Percentiles rank a stretch among this genome's conserved stretches.
Evolutionary conservation across 2,797 vertebrate genomes (phyloP).

Genomic region (Carapus acus): DNA sequence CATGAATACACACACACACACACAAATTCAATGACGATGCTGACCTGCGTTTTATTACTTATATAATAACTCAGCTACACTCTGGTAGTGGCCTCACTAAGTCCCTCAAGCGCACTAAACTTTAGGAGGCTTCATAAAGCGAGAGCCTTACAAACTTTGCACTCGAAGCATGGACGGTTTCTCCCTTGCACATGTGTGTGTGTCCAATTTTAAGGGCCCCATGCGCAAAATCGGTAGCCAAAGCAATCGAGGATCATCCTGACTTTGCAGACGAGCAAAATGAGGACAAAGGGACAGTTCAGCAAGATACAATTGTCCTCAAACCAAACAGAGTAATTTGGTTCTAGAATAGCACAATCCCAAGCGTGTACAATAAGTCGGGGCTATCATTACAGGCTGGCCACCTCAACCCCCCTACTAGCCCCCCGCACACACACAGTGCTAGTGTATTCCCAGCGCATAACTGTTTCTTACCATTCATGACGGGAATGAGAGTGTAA

Average conservation of each 20-base stretch:
- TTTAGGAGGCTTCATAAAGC: constrained; percentile 12
- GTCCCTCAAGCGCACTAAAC: constrained; percentile 26
- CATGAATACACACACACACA: too few relatives aligned
- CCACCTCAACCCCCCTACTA: constrained; percentile 26
- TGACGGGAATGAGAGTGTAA: constrained; percentile 29
- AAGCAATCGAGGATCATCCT: constrained; percentile 16
- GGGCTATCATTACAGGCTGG: constrained; percentile 47
- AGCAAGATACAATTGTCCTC: constrained; percentile 27
- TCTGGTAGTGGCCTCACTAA: too few relatives aligned
- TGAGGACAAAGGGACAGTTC: constrained; percentile 33
- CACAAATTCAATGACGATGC: too few relatives aligned
- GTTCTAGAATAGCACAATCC: constrained; percentile 25
- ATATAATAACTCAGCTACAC: too few relatives aligned
- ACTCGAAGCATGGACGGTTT: constrained; percentile 17
- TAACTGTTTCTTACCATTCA: constrained; percentile 17
- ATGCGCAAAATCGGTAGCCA: constrained; percentile 16
- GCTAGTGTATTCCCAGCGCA: constrained; percentile 5
- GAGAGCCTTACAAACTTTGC: constrained; percentile 6
- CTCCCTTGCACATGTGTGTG: constrained; percentile 12
- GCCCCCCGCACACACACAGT: constrained; percentile 7
- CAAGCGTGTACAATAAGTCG: constrained; percentile 31
- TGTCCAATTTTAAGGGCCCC: constrained; percentile 12
- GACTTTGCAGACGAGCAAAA: constrained; percentile 18
- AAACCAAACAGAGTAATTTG: constrained; percentile 37
- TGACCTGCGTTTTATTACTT: too few relatives aligned